Percentiles rank a stretch among this genome's conserved stretches.
Evolutionary conservation across 2,797 vertebrate species (phyloP).

Genomic region (Zalophus californianus): DNA sequence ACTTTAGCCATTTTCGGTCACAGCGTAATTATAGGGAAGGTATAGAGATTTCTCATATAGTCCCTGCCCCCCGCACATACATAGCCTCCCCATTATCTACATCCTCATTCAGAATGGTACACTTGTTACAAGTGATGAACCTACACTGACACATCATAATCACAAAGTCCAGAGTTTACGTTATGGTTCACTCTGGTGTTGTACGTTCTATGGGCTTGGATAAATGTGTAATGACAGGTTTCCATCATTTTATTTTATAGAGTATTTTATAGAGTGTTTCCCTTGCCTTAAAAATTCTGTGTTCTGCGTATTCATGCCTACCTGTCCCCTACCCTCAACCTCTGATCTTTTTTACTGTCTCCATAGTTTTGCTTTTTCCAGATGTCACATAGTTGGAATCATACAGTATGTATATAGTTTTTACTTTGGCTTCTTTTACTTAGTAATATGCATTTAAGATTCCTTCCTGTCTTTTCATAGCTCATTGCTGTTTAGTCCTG

Average conservation of each 20-base stretch:
- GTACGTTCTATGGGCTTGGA: background rate
- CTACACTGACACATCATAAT: background rate
- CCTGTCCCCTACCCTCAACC: no score
- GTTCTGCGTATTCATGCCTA: background rate
- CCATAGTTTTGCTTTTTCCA: background rate
- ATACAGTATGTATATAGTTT: background rate
- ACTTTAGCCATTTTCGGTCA: background rate
- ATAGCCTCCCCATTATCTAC: background rate
- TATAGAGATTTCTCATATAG: background rate
- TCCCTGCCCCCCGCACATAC: background rate
- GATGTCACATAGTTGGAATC: background rate
- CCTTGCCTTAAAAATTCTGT: background rate
- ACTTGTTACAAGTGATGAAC: background rate
- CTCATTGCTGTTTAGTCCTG: background rate
- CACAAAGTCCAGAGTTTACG: background rate
- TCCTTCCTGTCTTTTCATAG: background rate
- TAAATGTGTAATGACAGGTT: background rate
- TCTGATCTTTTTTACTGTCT: background rate
- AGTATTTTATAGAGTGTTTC: background rate
- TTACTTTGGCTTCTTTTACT: background rate
- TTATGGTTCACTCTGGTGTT: background rate
- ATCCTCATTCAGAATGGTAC: background rate
- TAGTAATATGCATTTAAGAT: background rate
- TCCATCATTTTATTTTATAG: background rate
- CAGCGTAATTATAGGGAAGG: background rate